phyloP scores from a whole-genome alignment of 2,113 vertebrate species.

The Chaetorhynchus papuensis region DNA sequence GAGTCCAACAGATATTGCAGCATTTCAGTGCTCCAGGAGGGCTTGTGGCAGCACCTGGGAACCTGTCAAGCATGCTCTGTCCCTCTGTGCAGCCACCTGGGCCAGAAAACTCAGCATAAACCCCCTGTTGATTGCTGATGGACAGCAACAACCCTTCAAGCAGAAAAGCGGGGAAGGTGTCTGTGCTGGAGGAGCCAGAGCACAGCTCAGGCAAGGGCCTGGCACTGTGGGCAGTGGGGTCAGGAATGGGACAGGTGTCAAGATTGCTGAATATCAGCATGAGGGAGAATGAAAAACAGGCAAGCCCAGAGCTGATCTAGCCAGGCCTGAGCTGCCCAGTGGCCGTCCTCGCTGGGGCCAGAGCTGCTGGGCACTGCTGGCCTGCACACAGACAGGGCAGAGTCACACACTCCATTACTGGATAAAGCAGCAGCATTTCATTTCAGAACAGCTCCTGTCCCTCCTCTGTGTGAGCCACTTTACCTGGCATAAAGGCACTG shows the following conservation, averaged over 20 bases:
- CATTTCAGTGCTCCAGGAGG: not conserved
- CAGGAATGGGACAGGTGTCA: not conserved
- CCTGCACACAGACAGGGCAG: accelerated
- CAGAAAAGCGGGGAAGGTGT: not conserved
- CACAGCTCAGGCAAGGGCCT: not conserved
- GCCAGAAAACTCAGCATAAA: not conserved
- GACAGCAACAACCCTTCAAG: not conserved
- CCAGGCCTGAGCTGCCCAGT: too few relatives aligned
- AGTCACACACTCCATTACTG: accelerated
- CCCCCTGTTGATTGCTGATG: not conserved
- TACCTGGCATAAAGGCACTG: constrained; percentile 98
- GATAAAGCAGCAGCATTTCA: accelerated
- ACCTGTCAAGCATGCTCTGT: not conserved
- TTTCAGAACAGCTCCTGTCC: not conserved
- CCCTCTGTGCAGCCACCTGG: not conserved
- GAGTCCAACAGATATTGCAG: not conserved
- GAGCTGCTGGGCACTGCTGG: not conserved
- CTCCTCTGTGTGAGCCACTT: not conserved
- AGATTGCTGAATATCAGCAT: not conserved
- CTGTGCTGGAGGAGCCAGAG: not conserved
- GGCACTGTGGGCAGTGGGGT: accelerated
- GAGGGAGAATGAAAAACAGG: too few relatives aligned
- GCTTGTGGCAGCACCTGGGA: not conserved
- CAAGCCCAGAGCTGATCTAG: not conserved
- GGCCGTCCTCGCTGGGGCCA: too few relatives aligned